Conservation (phyloP, 2,113 vertebrate genomes). For the Nymphicus hollandicus region DNA sequence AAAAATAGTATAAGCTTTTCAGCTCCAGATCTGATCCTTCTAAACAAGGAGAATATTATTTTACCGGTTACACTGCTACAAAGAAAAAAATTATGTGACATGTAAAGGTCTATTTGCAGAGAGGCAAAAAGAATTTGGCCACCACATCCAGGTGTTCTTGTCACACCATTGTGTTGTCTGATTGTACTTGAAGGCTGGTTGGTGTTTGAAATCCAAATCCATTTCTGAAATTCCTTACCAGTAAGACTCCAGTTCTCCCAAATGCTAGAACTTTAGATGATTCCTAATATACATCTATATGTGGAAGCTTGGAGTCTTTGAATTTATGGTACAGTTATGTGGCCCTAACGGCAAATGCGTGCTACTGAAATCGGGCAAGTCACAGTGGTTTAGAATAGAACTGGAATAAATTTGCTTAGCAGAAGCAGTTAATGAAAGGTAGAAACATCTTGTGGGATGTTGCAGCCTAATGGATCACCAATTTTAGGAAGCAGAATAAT, state of each 20-base stretch:
- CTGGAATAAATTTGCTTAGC: not conserved
- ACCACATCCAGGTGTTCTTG: not conserved
- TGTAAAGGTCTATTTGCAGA: not conserved
- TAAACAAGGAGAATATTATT: not conserved
- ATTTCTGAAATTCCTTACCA: not conserved
- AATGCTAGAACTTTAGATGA: not conserved
- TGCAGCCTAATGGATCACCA: not conserved
- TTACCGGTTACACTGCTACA: rapidly evolving
- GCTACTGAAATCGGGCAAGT: not conserved
- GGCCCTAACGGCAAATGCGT: not conserved
- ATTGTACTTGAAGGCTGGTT: not conserved
- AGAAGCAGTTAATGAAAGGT: not conserved
- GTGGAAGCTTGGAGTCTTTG: not conserved
- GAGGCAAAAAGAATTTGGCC: not conserved
- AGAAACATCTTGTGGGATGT: not conserved
- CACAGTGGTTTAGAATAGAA: not conserved
- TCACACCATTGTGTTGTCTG: not conserved
- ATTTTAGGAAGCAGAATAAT: not conserved
- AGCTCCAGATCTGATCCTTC: not conserved
- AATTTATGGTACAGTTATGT: not conserved
- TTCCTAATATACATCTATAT: not conserved
- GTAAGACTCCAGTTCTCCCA: not conserved
- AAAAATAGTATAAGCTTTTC: not conserved
- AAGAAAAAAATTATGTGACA: not conserved
- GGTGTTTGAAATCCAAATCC: not conserved